Evolutionary conservation across 2,888 invertebrate genomes (phyloP).

Genomic region (Chydorus sphaericus): DNA sequence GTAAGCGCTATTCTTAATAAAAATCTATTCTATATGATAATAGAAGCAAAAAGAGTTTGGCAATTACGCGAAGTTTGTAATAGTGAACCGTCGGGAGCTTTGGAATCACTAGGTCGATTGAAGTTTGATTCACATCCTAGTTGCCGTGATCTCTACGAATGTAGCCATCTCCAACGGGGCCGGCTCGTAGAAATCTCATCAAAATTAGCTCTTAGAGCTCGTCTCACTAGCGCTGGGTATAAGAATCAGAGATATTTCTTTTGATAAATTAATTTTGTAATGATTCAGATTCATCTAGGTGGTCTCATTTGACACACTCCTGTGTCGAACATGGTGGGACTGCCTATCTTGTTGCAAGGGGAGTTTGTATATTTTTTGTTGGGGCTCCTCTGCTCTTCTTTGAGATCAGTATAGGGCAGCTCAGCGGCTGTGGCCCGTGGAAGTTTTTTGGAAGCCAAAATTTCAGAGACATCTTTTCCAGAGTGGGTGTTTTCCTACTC

Average conservation of each 20-base stretch:
- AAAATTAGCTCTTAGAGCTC: slow-evolving; percentile 58
- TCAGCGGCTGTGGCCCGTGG: slow-evolving; percentile 1
- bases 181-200: slow-evolving; percentile 57
- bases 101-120: slow-evolving; percentile 52
- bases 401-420: slow-evolving; percentile 7
- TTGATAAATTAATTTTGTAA: neutral
- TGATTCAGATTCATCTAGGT: slow-evolving; percentile 1
- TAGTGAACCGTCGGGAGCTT: slow-evolving; percentile 24
- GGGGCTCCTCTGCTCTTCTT: slow-evolving; percentile 6
- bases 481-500: neutral
- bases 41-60: slow-evolving; percentile 73
- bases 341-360: slow-evolving; percentile 6
- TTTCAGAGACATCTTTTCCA: neutral
- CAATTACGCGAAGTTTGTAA: slow-evolving; percentile 53
- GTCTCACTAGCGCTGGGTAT: slow-evolving; percentile 85
- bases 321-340: slow-evolving; percentile 9
- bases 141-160: slow-evolving; percentile 71
- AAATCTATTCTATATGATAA: no score
- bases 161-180: slow-evolving; percentile 80
- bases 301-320: neutral
- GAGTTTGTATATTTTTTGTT: neutral
- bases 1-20: no score
- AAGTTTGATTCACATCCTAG: slow-evolving; percentile 85
- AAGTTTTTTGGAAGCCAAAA: slow-evolving; percentile 1
- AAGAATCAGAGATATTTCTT: neutral